phyloP scores from a whole-genome alignment of 2,888 invertebrate species.

The Corythucha ciliata region DNA sequence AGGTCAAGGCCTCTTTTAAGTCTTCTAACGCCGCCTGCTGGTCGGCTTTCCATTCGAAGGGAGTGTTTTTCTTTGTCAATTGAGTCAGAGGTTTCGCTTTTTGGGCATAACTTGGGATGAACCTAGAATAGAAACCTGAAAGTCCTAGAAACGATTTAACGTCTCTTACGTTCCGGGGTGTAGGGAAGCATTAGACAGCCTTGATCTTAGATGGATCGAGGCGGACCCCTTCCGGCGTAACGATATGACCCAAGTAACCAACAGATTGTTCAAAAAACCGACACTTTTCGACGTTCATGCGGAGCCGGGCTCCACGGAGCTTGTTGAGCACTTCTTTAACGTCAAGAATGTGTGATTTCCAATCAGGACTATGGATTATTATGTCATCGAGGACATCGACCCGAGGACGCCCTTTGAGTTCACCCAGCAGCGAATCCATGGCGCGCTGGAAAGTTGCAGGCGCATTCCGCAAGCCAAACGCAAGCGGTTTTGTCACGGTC shows the following conservation, averaged over 20 bases:
- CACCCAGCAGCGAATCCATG: constrained; percentile 37
- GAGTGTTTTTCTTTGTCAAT: constrained; percentile 25
- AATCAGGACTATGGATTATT: constrained; percentile 26
- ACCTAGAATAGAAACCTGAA: constrained; percentile 40
- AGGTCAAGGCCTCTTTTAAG: constrained; percentile 24
- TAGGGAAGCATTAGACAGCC: constrained; percentile 20
- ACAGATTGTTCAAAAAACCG: constrained; percentile 17
- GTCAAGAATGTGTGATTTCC: constrained; percentile 16
- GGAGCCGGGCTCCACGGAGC: constrained; percentile 17
- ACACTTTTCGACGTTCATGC: constrained; percentile 22
- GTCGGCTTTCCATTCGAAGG: constrained; percentile 31
- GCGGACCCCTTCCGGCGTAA: constrained; percentile 24
- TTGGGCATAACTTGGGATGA: constrained; percentile 39
- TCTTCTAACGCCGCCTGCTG: constrained; percentile 27
- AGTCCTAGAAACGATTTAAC: constrained; percentile 39
- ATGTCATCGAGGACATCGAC: constrained; percentile 32
- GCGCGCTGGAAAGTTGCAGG: constrained; percentile 36
- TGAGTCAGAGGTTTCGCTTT: constrained; percentile 36
- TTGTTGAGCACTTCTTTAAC: constrained; percentile 13
- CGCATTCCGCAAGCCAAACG: constrained; percentile 36
- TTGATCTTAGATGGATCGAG: constrained; percentile 24
- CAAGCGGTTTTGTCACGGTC: constrained; percentile 38
- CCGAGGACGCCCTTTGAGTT: constrained; percentile 28
- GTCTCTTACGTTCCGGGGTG: constrained; percentile 20
- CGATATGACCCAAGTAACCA: constrained; percentile 27